phyloP scores from a whole-genome alignment of 2,888 invertebrate species.

The Plebejus melissa region DNA sequence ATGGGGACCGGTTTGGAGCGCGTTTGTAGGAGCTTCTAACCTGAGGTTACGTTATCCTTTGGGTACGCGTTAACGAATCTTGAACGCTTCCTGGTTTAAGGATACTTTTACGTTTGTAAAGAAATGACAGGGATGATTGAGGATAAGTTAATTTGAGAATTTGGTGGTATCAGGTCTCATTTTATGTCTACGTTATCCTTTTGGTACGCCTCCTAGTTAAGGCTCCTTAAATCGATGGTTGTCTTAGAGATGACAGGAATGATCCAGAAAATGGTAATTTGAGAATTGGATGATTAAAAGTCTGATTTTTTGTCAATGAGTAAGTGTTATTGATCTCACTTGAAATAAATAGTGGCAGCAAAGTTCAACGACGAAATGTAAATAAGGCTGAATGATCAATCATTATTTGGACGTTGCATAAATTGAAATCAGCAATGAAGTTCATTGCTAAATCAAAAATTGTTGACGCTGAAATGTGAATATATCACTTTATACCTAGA shows the following conservation, averaged over 20 bases:
- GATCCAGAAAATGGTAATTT: not conserved
- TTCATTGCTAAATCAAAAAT: slow-evolving; percentile 6
- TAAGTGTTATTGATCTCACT: not conserved
- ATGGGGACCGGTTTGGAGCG: slow-evolving; percentile 67
- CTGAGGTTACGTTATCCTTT: slow-evolving; percentile 32
- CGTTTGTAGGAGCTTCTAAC: slow-evolving; percentile 47
- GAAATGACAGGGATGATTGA: not conserved
- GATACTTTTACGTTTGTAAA: not conserved
- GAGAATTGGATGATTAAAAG: not conserved
- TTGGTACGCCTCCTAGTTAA: not conserved
- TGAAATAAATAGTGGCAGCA: slow-evolving; percentile 22
- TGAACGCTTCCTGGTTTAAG: not conserved
- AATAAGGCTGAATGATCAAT: not conserved
- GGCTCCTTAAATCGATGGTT: too few species aligned
- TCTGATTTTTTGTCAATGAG: not conserved
- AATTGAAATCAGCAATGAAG: not conserved
- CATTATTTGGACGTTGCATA: not conserved
- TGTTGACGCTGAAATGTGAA: slow-evolving; percentile 4
- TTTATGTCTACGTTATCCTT: not conserved
- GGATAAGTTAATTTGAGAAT: not conserved
- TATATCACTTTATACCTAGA: not conserved
- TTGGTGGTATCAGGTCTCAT: not conserved
- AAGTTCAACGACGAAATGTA: slow-evolving; percentile 2
- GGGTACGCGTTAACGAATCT: not conserved
- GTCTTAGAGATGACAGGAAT: not conserved